Evolutionary conservation across 2,797 vertebrate genomes (phyloP), one percentile per base, ranked within the genome.

Genomic region (Tapirus indicus): DNA sequence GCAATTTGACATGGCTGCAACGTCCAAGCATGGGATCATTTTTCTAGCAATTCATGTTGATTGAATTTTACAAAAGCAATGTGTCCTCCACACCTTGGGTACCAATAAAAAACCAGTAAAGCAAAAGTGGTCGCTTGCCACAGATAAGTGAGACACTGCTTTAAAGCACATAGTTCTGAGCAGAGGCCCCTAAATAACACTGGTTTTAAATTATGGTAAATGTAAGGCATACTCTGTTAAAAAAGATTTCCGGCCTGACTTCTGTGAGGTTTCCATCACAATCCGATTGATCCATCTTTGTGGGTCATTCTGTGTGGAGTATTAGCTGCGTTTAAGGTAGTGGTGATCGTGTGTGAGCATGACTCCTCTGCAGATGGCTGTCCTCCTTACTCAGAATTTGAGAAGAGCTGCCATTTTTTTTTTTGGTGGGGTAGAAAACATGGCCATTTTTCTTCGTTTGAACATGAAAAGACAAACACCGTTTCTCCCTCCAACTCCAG

Each of bases 61-160:
- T 7, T 80, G 79, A 92, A 80, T 58, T 95, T 90, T 89, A 69
- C 9, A 83, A 92, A 90, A 54, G 64, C 49, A 29, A 44, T 21
- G 49, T 96, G 72, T 60, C 71, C 60, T 94, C 38, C 14, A 84
- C 5, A 6, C 32, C 64, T 29, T 78, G 56, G n/a, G 69, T 64
- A 32, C 11, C 82, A 69, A 71, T 12, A 47, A 69, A 72, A 86
- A 64, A 64, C 14, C 14, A 88, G 14, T 14, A 25, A 77, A 62
- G 38, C 6, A 18, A 84, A 91, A 16, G 20, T 29, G 4, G 5
- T 47, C 41, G 32, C 16, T 83, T 29, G 16, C 3, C 21, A 56
- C 35, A 75, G 35, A 21, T 38, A 64, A 17, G 27, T 5, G 71
- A 79, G 52, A 52, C 21, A 25, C 7, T 54, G 18, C 49, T 41